Base-by-base conservation (phyloP, 1,140 invertebrate species). In the Diorhabda elongata region DNA sequence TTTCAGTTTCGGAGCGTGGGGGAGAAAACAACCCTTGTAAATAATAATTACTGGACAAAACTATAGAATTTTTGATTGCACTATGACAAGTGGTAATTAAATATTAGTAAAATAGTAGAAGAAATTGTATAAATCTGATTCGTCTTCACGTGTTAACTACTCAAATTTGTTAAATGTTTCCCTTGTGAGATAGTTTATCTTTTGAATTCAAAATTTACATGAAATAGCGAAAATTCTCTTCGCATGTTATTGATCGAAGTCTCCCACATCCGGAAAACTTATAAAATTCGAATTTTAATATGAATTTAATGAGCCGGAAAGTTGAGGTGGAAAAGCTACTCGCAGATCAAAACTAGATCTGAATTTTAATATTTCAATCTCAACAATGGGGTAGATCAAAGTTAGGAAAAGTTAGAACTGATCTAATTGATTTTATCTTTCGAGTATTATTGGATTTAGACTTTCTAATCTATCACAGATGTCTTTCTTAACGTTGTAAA, bases 291-390 rank as follows among this genome's bases (percentile, higher is more conserved):
- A 26, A 8, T 3, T 8, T 6, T 52, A 52, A 52, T 52, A 52
- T 52, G 47, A 52, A 52, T 52, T 52, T 52, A 52, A 52, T 52
- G 47, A 52, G 47, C n/a, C 47, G n/a, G 47, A 52, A 52, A 52
- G 47, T 52, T 52, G 47, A n/a, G 47, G n/a, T 52, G 47, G 4
- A n/a, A n/a, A 52, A 8, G 47, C 3, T 6, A 8, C n/a, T 3
- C 47, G 4, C 6, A n/a, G 47, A 52, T 52, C 47, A 52, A n/a
- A 6, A 52, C 47, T 52, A 52, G 47, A n/a, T 52, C 47, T 52
- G 47, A 52, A 52, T 52, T 52, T 8, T 52, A 52, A 52, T 52
- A 52, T 52, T 52, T 52, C 47, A 52, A 52, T 52, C n/a, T 52
- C 47, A 52, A 52, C 47, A 8, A 52, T 52, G n/a, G 6, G 6